phyloP scores from a whole-genome alignment of 2,888 invertebrate species.

The Cecidostiba fungosa region DNA sequence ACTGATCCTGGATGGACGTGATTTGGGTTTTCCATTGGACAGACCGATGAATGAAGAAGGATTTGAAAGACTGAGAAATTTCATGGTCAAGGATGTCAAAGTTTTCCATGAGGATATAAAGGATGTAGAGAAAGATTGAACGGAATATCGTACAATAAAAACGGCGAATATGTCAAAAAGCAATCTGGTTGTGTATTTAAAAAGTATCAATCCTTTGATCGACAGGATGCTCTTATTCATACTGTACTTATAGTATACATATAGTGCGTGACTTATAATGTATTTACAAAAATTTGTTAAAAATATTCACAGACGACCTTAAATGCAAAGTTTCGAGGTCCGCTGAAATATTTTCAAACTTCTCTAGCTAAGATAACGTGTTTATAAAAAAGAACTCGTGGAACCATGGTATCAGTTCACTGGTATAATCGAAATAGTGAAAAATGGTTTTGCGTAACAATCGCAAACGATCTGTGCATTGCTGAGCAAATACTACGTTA shows the following conservation, averaged over 20 bases:
- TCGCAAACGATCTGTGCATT: background rate
- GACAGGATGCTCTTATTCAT: background rate
- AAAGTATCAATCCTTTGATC: background rate
- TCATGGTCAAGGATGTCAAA: conserved; percentile 31
- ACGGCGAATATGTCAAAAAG: background rate
- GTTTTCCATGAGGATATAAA: conserved; percentile 32
- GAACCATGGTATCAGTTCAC: background rate
- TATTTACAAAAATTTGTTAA: background rate
- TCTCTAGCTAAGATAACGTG: background rate
- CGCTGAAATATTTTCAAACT: background rate
- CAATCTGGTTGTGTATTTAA: background rate
- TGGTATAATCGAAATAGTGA: background rate
- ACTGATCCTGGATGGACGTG: conserved; percentile 71
- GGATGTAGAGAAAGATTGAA: background rate
- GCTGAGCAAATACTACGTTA: conserved; percentile 10
- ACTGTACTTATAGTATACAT: background rate
- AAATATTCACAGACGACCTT: background rate
- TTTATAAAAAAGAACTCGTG: background rate
- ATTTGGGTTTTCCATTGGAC: conserved; percentile 84
- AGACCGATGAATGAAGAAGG: conserved; percentile 78
- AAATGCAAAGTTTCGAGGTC: background rate
- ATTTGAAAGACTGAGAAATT: background rate
- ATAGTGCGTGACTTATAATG: background rate
- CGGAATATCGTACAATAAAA: background rate
- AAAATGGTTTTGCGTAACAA: background rate